Conservation (phyloP, 2,888 invertebrate species). For the Nemurella pictetii region DNA sequence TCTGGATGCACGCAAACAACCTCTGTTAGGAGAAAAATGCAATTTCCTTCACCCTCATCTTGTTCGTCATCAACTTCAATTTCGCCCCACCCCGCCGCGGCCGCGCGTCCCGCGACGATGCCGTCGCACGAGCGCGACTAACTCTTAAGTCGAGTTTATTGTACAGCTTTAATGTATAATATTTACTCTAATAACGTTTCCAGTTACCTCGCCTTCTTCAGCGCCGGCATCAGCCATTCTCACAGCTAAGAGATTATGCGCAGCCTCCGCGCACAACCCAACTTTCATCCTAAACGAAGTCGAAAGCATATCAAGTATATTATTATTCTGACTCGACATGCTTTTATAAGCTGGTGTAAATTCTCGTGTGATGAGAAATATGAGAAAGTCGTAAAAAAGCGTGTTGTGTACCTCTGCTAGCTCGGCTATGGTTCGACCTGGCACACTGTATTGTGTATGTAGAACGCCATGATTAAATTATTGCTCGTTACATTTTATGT, state of each 20-base stretch:
- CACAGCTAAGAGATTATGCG: background rate
- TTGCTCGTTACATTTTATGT: slow-evolving; percentile 13
- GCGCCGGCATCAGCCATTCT: no score
- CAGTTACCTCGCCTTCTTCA: background rate
- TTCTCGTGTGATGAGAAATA: background rate
- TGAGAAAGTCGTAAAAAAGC: slow-evolving; percentile 16
- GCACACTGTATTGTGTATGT: background rate
- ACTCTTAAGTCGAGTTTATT: slow-evolving; percentile 10
- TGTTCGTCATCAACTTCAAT: background rate
- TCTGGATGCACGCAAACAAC: background rate
- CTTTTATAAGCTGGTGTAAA: background rate
- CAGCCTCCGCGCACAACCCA: background rate
- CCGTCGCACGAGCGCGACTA: background rate
- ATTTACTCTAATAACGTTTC: background rate
- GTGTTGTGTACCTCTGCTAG: background rate
- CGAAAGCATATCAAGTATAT: slow-evolving; percentile 10
- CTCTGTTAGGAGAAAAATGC: background rate
- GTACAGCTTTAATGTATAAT: slow-evolving; percentile 5
- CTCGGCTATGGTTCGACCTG: background rate
- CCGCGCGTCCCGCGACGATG: background rate
- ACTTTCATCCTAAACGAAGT: slow-evolving; percentile 12
- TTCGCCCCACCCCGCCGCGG: background rate
- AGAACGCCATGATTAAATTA: slow-evolving; percentile 24
- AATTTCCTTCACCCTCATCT: background rate
- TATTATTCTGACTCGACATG: background rate